Evolutionary conservation across 2,888 invertebrate species (phyloP).

Genomic region (Tipula unca): DNA sequence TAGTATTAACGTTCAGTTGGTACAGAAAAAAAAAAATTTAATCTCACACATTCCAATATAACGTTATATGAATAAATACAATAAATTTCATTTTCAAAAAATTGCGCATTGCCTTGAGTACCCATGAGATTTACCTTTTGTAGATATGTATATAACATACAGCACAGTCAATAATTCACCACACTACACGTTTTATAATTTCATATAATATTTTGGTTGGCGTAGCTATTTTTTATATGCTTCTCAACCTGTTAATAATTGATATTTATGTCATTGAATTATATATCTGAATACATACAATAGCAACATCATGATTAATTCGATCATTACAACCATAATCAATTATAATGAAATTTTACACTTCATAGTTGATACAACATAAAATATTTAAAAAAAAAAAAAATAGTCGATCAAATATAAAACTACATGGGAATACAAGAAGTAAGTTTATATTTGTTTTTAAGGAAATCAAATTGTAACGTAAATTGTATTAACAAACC

Average conservation of each 20-base stretch:
- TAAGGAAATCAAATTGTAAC: neutral
- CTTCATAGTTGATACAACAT: neutral
- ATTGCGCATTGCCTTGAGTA: slow-evolving; percentile 3
- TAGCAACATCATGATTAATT: neutral
- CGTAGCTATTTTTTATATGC: neutral
- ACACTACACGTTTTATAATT: neutral
- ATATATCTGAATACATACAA: neutral
- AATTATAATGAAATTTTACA: neutral
- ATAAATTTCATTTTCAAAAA: neutral
- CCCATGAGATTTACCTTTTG: neutral
- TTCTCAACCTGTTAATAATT: neutral
- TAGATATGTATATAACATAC: neutral
- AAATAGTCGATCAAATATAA: neutral
- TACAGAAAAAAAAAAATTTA: neutral
- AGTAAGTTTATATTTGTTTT: neutral
- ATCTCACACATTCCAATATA: slow-evolving; percentile 8
- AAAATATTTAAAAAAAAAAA: neutral
- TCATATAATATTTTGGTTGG: slow-evolving; percentile 1
- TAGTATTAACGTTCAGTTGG: neutral
- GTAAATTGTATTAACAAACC: neutral
- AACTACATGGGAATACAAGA: neutral
- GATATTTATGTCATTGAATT: neutral
- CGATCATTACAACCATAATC: neutral
- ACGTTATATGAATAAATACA: neutral
- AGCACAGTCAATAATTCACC: neutral